phyloP scores from a whole-genome alignment of 2,113 vertebrate species.

The Tachycineta bicolor region DNA sequence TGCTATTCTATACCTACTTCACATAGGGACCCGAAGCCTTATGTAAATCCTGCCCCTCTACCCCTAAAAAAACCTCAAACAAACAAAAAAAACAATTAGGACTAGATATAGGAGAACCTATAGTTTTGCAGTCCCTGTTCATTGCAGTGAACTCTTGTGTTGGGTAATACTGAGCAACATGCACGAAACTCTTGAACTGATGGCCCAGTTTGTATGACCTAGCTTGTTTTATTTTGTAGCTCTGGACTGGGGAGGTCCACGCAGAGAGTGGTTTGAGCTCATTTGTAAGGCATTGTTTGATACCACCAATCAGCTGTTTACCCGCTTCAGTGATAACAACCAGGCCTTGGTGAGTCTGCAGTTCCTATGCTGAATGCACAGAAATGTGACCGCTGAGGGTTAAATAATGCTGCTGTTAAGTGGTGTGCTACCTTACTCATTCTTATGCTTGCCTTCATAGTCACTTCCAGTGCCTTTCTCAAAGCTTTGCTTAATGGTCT shows the following conservation, averaged over 20 bases:
- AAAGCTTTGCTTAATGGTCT: background rate
- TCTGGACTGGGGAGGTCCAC: conserved; percentile 96
- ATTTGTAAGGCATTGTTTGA: conserved; percentile 96
- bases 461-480: background rate
- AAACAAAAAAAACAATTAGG: background rate
- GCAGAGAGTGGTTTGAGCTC: conserved; percentile 97
- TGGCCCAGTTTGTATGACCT: background rate
- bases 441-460: background rate
- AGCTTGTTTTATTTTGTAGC: conserved; percentile 76
- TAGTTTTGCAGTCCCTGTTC: background rate
- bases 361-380: background rate
- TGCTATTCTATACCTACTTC: background rate
- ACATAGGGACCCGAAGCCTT: background rate
- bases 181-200: background rate
- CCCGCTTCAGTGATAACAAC: conserved; percentile 95
- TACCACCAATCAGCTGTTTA: conserved; percentile 93
- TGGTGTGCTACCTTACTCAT: background rate
- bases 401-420: background rate
- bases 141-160: accelerated
- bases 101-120: background rate
- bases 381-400: background rate
- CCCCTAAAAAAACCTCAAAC: background rate
- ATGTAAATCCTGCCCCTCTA: background rate
- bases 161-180: background rate
- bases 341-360: conserved; percentile 88